phyloP scores from a whole-genome alignment of 2,888 invertebrate species.

The Plebejus argus region DNA sequence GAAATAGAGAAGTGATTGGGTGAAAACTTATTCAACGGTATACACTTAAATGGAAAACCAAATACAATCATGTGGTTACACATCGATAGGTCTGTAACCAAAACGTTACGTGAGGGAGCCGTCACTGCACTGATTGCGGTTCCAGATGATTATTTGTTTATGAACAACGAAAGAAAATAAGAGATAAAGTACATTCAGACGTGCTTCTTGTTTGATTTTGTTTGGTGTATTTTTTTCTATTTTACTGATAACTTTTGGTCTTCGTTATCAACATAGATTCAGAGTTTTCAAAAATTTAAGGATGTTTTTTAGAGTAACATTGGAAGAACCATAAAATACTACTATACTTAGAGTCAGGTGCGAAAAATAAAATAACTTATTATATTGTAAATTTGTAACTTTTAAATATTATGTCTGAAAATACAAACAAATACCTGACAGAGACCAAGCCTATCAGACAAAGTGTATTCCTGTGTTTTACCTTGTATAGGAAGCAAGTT shows the following conservation, averaged over 20 bases:
- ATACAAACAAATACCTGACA: not conserved
- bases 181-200: not conserved
- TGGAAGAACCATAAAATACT: too few species aligned
- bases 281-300: not conserved
- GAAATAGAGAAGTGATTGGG: not conserved
- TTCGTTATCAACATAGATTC: not conserved
- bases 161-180: not conserved
- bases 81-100: constrained; percentile 62
- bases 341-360: too few species aligned
- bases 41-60: constrained; percentile 31
- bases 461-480: not conserved
- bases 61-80: constrained; percentile 63
- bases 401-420: not conserved
- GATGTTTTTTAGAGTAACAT: not conserved
- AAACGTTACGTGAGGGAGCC: constrained; percentile 59
- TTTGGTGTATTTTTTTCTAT: not conserved
- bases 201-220: not conserved
- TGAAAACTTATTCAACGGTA: constrained; percentile 29
- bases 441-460: not conserved
- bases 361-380: too few species aligned
- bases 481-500: not conserved
- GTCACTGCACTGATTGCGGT: constrained; percentile 58
- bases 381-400: not conserved
- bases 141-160: constrained; percentile 36
- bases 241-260: not conserved